Conservation (phyloP, 1,140 invertebrate genomes). For the Homalodisca vitripennis region DNA sequence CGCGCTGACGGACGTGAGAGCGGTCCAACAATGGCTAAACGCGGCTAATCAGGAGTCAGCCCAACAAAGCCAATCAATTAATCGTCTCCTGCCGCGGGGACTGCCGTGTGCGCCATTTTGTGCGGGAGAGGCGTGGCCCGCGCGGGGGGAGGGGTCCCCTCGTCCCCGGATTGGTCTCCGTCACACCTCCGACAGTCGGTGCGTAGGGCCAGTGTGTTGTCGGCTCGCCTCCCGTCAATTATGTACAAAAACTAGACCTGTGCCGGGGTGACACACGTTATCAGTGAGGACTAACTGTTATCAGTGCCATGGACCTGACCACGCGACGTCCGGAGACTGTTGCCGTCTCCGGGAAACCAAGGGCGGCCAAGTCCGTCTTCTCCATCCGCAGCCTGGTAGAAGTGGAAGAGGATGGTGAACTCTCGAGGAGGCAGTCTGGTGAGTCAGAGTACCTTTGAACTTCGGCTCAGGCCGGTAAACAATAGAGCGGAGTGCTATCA, state of each 20-base stretch:
- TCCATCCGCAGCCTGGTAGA: slow-evolving; percentile 41
- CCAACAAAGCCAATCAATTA: neutral
- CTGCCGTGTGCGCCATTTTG: neutral
- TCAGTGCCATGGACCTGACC: slow-evolving; percentile 34
- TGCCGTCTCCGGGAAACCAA: slow-evolving; percentile 14
- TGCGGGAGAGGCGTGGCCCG: neutral
- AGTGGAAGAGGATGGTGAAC: slow-evolving; percentile 36
- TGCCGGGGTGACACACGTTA: neutral
- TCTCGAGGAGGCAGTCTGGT: neutral
- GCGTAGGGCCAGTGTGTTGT: too few species aligned
- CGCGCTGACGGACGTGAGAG: too few species aligned
- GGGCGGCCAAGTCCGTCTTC: slow-evolving; percentile 41
- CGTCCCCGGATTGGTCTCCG: neutral
- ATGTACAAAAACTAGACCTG: too few species aligned
- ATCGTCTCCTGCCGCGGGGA: too few species aligned
- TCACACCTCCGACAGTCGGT: neutral
- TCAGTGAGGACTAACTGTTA: neutral
- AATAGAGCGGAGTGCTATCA: too few species aligned
- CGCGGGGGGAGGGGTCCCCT: neutral
- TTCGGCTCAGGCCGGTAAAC: too few species aligned
- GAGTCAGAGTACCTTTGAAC: slow-evolving; percentile 6
- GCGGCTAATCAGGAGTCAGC: too few species aligned
- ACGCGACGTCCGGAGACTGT: slow-evolving; percentile 24
- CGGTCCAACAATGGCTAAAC: too few species aligned
- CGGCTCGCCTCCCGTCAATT: too few species aligned